A percentile compares a stretch with the other conserved stretches of the same genome.
These are phyloP conservation scores for Tipula vernalis DNA, from an alignment of 2,888 invertebrate genomes.

Conservation along the genomic window DNA sequence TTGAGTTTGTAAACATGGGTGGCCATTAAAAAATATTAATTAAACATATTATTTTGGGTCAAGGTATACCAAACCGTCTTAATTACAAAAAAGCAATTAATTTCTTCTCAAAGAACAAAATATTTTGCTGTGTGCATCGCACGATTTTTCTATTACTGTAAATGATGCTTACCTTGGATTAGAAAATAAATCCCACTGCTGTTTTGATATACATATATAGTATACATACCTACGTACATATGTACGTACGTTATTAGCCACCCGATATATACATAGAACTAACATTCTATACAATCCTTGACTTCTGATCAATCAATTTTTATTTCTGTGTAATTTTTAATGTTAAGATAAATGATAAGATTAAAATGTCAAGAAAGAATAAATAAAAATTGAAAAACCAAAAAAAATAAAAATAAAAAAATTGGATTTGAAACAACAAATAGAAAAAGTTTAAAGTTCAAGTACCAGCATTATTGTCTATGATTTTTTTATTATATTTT, in stretches of 20 bases:
- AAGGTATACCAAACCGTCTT: too few species aligned
- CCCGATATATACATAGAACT: background rate
- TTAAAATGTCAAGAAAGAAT: background rate
- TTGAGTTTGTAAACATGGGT: background rate
- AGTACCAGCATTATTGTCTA: background rate
- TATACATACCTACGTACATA: too few species aligned
- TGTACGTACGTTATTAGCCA: background rate
- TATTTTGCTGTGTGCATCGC: too few species aligned
- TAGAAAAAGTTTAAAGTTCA: background rate
- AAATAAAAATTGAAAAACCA: background rate
- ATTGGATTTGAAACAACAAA: background rate
- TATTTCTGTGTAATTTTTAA: background rate
- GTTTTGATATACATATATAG: too few species aligned
- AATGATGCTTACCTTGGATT: background rate
- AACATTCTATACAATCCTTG: background rate
- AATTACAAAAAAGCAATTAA: too few species aligned
- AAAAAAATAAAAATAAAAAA: too few species aligned
- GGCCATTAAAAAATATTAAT: background rate
- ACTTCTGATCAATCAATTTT: background rate
- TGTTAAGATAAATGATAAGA: slow-evolving; percentile 4
- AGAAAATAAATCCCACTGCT: background rate
- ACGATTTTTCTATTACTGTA: background rate
- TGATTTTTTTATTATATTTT: background rate
- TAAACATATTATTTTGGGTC: too few species aligned
- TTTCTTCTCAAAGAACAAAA: too few species aligned